Percentiles rank a stretch among this genome's conserved stretches.
Evolutionary conservation across 2,888 invertebrate genomes (phyloP).

Genomic region (Taenaris catops): DNA sequence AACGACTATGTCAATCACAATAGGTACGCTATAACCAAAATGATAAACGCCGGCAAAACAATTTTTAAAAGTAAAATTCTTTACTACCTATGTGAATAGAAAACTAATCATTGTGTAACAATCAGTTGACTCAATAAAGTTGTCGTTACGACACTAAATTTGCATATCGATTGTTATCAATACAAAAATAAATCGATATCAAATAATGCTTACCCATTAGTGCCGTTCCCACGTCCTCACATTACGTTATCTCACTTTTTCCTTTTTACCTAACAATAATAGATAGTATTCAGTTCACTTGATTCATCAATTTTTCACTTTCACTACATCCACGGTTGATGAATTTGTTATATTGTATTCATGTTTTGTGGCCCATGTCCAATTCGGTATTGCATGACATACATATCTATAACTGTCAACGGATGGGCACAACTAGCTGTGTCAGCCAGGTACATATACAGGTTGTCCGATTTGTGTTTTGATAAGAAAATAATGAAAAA

Average conservation of each 20-base stretch:
- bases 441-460: constrained; percentile 29
- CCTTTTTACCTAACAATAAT: constrained; percentile 1
- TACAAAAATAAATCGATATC: neutral
- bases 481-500: constrained; percentile 7
- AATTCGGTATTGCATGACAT: constrained; percentile 19
- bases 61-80: no score
- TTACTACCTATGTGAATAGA: no score
- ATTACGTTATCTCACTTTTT: constrained; percentile 24
- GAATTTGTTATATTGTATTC: constrained; percentile 7
- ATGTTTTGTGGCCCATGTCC: constrained; percentile 12
- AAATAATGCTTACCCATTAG: constrained; percentile 37
- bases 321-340: constrained; percentile 7
- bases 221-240: constrained; percentile 35
- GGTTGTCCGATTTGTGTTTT: constrained; percentile 24
- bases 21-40: no score
- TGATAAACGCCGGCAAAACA: no score
- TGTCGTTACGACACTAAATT: no score
- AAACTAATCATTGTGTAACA: no score
- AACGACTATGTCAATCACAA: no score
- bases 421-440: constrained; percentile 21
- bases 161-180: neutral
- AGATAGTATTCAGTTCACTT: constrained; percentile 9
- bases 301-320: constrained; percentile 4
- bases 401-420: constrained; percentile 20
- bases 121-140: no score